phyloP scores from a whole-genome alignment of 2,113 vertebrate genomes.

The Dicrurus megarhynchus region DNA sequence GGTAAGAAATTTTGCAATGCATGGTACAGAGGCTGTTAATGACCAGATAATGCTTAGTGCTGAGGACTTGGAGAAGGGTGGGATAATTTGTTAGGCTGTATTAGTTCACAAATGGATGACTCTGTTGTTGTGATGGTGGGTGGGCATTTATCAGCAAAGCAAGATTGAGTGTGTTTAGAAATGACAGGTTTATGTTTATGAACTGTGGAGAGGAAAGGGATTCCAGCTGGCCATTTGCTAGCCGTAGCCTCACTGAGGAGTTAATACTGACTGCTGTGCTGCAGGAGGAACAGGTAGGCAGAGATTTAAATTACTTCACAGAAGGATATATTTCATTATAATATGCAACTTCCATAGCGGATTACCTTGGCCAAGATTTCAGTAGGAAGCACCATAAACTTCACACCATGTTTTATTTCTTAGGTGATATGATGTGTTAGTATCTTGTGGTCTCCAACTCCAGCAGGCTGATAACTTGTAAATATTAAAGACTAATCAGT shows the following conservation, averaged over 20 bases:
- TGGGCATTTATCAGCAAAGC: not conserved
- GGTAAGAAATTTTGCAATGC: constrained; percentile 75
- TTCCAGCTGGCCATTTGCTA: not conserved
- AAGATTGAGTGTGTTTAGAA: not conserved
- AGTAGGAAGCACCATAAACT: not conserved
- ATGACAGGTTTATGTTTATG: not conserved
- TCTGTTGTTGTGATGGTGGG: not conserved
- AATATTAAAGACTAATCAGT: not conserved
- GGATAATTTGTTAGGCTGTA: not conserved
- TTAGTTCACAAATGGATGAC: not conserved
- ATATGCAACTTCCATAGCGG: not conserved
- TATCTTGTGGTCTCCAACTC: not conserved
- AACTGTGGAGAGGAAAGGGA: not conserved
- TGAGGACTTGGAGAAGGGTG: not conserved
- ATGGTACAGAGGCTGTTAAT: not conserved
- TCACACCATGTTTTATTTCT: not conserved
- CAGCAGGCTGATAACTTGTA: not conserved
- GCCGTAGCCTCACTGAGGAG: not conserved
- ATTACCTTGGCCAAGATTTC: not conserved
- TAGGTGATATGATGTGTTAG: not conserved
- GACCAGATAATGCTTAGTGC: not conserved
- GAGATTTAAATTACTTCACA: not conserved
- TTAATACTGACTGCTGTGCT: not conserved
- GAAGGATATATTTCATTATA: not conserved
- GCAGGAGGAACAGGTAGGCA: not conserved